Conservation (phyloP, 2,888 invertebrate species). For the Tipula helvola region DNA sequence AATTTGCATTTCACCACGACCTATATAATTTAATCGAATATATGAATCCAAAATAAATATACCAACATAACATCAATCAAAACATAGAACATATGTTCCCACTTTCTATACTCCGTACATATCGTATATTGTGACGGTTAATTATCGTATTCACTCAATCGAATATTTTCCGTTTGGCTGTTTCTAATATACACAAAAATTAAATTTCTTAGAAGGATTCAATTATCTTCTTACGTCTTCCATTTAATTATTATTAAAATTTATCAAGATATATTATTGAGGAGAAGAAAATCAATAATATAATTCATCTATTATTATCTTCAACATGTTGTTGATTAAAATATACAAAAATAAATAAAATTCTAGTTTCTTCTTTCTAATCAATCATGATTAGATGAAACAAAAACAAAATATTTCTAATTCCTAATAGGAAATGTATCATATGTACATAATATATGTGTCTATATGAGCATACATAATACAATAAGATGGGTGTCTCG, state of each 20-base stretch:
- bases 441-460: not conserved
- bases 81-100: not conserved
- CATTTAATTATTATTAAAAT: not conserved
- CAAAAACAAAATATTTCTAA: not conserved
- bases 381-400: not conserved
- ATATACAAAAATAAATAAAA: not conserved
- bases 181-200: not conserved
- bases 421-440: not conserved
- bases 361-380: not conserved
- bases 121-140: not conserved
- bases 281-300: not conserved
- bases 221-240: not conserved
- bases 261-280: not conserved
- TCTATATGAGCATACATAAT: not conserved
- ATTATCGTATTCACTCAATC: not conserved
- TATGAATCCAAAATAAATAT: not conserved
- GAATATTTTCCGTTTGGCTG: not conserved
- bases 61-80: not conserved
- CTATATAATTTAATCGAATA: not conserved
- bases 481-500: not conserved
- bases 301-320: not conserved
- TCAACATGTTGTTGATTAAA: slow-evolving; percentile 4
- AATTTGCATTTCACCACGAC: not conserved
- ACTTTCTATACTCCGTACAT: not conserved
- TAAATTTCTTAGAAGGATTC: not conserved